Base-by-base conservation (phyloP, 1,140 invertebrate genomes). In the Parapsyche elsis region DNA sequence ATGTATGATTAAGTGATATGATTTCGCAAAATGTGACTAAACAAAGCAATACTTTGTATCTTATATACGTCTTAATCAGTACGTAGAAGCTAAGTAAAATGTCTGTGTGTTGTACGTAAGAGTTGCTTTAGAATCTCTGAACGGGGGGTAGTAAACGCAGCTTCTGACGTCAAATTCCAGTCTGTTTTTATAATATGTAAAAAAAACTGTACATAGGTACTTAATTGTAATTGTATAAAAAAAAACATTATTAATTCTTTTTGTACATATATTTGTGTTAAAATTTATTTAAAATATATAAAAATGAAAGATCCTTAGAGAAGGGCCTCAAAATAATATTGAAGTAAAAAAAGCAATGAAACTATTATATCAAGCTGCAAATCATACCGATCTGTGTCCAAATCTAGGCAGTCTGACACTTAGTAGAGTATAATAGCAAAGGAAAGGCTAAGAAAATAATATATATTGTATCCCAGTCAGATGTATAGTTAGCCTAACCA, bases 41-140 rank as follows among this genome's bases (percentile, higher is more conserved):
- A 89, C 86, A 88, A 91, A 92, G 91, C 91, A 92, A 91, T 91
- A 92, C 90, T 89, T 90, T 91, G 89, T 91, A 91, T 90, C 90
- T 90, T 90, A 88, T 75, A 53, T 53, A 90, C 87, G 88, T 90
- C 89, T 90, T 90, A 90, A 78, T 79, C 81, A 80, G 74, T 83
- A 83, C 44, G 24, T 71, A 71, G 80, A 80, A 82, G 67, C 59
- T 82, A 82, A 82, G 81, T 82, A 67, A 26, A 76, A 81, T 83
- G 79, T 83, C 81, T 83, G 38, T 83, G 64, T 77, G 76, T 81
- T 70, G 79, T 79, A 71, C 26, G 45, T 67, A 49, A 83, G 78
- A 26, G 59, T 80, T 82, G 64, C 71, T 80, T 76, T 81, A 80
- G 67, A 61, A 79, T 81, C 80, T 81, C 80, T 73, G 7, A 57